Evolutionary conservation across 2,113 vertebrate genomes (phyloP).

Genomic region (Rhipidura dahli): DNA sequence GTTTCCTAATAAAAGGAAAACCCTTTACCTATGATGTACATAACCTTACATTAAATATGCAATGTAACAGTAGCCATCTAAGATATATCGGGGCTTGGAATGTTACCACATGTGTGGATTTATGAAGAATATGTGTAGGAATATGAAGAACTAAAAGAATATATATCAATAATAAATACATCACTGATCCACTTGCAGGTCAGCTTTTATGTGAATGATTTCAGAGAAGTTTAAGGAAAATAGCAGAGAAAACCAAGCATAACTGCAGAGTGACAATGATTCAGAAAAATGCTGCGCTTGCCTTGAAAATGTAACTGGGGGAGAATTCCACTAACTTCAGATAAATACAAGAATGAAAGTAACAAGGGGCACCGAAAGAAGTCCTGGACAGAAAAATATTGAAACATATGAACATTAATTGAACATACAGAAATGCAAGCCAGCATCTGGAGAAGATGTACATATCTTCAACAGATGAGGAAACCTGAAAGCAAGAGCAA

Average conservation of each 20-base stretch:
- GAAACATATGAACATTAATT: neutral
- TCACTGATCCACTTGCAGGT: neutral
- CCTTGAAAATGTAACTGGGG: neutral
- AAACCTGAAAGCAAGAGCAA: neutral
- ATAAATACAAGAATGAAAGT: neutral
- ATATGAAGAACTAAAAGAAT: neutral
- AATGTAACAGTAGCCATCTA: neutral
- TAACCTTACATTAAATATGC: neutral
- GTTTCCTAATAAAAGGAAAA: neutral
- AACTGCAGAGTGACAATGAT: neutral
- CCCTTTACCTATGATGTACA: neutral
- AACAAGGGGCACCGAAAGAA: neutral
- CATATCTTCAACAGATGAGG: neutral
- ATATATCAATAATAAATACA: neutral
- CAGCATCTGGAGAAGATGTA: neutral
- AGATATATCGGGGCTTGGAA: neutral
- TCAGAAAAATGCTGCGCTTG: neutral
- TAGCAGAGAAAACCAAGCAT: neutral
- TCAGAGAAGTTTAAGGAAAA: neutral
- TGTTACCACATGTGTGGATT: neutral
- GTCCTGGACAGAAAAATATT: neutral
- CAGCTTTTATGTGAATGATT: neutral
- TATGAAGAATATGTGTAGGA: neutral
- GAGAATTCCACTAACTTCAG: neutral
- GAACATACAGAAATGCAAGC: neutral